Evolutionary conservation across 2,113 vertebrate genomes (phyloP), one percentile per base, ranked within the genome.

Genomic region (Calonectris borealis): DNA sequence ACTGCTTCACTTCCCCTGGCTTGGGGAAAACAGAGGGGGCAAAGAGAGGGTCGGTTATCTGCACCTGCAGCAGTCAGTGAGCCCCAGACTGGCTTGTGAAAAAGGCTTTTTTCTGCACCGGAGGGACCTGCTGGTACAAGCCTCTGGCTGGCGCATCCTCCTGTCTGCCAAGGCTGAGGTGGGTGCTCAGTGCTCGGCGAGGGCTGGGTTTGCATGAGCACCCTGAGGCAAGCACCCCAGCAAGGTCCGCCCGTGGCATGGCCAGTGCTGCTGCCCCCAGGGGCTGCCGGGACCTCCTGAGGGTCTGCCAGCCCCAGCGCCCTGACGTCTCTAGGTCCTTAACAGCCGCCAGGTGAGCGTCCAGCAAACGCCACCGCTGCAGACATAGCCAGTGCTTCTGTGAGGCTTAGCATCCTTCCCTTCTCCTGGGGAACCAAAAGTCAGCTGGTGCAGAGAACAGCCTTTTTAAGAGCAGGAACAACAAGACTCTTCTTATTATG

Each of bases 401-500:
- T 16, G 54, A 69, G 26, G 29, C n/a, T 92, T 13, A 58, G 32
- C 25, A 73, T 54, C 27, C 6, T 42, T 88, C 25, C 55, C 70
- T 86, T 60, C 69, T 92, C 71, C 62, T 2, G 4, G 27, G 70
- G 83, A 95, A 27, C 20, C 6, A 5, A 71, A 82, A 82, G 73
- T 80, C 36, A 83, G 58, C 83, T 91, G 72, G 70, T 84, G 38
- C 32, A 69, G 70, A 93, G 81, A 89, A 21, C 61, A 58, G 83
- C 25, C 32, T 65, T 54, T 94, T 93, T 89, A 95, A 83, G 4
- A 95, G 86, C 57, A 95, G 77, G 61, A 95, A 88, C 69, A 78
- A 79, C 25, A 85, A 79, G 84, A 80, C 60, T 94, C 93, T 92
- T 96, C 92, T 90, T 69, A 87, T 88, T 97, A 91, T 87, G 88